These are phyloP conservation scores for Mythimna ferrago DNA, from an alignment of 2,888 invertebrate species.

Conservation along the genomic window DNA sequence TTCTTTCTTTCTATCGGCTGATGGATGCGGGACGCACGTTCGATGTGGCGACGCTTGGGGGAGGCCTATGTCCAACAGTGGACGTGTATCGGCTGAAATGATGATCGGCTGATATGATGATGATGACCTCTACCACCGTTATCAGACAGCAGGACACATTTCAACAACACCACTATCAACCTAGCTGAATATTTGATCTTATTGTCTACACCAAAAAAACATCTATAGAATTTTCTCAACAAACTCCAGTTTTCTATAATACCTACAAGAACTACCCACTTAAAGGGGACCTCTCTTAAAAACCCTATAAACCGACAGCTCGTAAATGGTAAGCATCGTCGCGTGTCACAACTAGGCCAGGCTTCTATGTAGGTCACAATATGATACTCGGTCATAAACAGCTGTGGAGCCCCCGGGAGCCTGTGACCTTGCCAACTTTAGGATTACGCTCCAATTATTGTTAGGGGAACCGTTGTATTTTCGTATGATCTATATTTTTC, in stretches of 20 bases:
- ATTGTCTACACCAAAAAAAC: background rate
- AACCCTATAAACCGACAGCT: conserved; percentile 14
- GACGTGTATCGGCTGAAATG: too few species aligned
- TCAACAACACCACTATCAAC: too few species aligned
- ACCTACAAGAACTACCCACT: background rate
- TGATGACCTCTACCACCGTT: too few species aligned
- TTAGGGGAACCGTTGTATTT: conserved; percentile 1
- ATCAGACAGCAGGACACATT: too few species aligned
- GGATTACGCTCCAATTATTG: conserved; percentile 37
- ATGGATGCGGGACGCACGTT: too few species aligned
- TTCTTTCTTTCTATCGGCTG: too few species aligned
- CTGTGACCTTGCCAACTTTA: conserved; percentile 38
- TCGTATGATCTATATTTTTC: background rate
- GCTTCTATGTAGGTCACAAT: conserved; percentile 46
- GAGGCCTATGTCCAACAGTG: too few species aligned
- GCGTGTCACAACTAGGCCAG: conserved; percentile 20
- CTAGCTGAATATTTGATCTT: too few species aligned
- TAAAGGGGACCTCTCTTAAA: background rate
- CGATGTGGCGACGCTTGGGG: too few species aligned
- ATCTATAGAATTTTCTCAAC: background rate
- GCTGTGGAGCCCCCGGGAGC: conserved; percentile 27
- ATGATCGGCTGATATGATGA: too few species aligned
- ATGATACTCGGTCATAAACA: conserved; percentile 53
- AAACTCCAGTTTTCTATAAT: background rate
- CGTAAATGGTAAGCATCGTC: background rate